Evolutionary conservation across 1,140 invertebrate species (phyloP), one percentile per base, ranked within the genome.

Genomic region (Episyrphus balteatus): DNA sequence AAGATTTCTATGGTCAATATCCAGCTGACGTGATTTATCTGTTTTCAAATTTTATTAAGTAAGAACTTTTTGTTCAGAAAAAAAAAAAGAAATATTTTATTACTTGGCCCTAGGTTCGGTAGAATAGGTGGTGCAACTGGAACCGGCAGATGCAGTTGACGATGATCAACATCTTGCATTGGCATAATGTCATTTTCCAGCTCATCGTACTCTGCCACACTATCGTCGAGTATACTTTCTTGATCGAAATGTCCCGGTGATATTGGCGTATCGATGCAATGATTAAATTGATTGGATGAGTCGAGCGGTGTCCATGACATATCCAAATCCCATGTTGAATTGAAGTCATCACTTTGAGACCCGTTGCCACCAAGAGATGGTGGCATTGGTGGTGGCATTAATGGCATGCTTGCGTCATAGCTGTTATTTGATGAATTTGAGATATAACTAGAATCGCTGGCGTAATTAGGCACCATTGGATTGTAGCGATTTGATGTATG

Each of bases 1-100:
- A n/a, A 89, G 62, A 70, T 89, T 89, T 51, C 85, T 74, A 58
- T 89, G 85, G 68, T 88, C 85, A 15, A 88, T 82, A 64, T 88
- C 84, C 21, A 71, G 67, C 31, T 64, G 69, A 50, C 65, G 51
- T 3, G 57, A 45, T 55, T 63, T 61, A 12, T 67, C 65, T 44
- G 32, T 21, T 39, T 50, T 19, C 8, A 47, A 31, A 50, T 39
- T 17, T 18, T 31, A 42, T 26, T 5, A 26, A 26, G 21, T 26
- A 5, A 26, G 21, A 5, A 49, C 13, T 47, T 18, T n/a, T n/a
- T n/a, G 19, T 14, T 15, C 12, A 49, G 9, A 30, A 33, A 44
- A 37, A 46, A 41, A 41, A 30, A 47, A 30, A 19, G 26, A 8
- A 9, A 37, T 34, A 3, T 44, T 32, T 44, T 44, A 12, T 63